A percentile compares a stretch with the other conserved stretches of the same genome.
These are phyloP conservation scores for Furcula furcula DNA, from an alignment of 2,888 invertebrate genomes.

Conservation along the genomic window DNA sequence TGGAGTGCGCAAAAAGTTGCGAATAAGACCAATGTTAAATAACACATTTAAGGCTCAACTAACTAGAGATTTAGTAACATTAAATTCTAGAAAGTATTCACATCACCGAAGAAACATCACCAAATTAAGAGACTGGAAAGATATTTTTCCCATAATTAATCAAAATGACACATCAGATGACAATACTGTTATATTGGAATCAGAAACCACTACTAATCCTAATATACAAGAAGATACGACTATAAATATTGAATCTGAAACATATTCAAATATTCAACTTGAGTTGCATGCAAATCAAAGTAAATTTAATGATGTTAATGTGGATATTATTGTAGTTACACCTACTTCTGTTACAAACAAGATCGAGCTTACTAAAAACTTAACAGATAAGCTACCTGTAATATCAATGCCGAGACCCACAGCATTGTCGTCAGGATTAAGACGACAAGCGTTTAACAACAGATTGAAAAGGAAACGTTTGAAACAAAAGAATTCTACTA, in stretches of 20 bases:
- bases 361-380: constrained; percentile 19
- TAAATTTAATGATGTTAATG: constrained; percentile 25
- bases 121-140: constrained; percentile 58
- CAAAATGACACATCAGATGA: constrained; percentile 37
- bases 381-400: constrained; percentile 37
- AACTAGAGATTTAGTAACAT: constrained; percentile 59
- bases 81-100: constrained; percentile 55
- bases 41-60: constrained; percentile 56
- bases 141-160: constrained; percentile 43
- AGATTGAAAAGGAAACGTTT: constrained; percentile 62
- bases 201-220: constrained; percentile 31
- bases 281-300: neutral
- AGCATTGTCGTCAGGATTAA: constrained; percentile 46
- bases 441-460: constrained; percentile 58
- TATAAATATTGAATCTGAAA: constrained; percentile 4
- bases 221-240: constrained; percentile 20
- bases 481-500: constrained; percentile 55
- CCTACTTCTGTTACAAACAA: constrained; percentile 33
- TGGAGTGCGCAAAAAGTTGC: constrained; percentile 53
- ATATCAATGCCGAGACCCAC: constrained; percentile 36
- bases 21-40: constrained; percentile 54
- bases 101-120: constrained; percentile 51
- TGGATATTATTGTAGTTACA: constrained; percentile 17
- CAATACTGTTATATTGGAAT: constrained; percentile 21
- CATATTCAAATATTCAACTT: neutral